phyloP scores from a whole-genome alignment of 53 echinoderm and acorn worm species.

The Luidia sarsii region DNA sequence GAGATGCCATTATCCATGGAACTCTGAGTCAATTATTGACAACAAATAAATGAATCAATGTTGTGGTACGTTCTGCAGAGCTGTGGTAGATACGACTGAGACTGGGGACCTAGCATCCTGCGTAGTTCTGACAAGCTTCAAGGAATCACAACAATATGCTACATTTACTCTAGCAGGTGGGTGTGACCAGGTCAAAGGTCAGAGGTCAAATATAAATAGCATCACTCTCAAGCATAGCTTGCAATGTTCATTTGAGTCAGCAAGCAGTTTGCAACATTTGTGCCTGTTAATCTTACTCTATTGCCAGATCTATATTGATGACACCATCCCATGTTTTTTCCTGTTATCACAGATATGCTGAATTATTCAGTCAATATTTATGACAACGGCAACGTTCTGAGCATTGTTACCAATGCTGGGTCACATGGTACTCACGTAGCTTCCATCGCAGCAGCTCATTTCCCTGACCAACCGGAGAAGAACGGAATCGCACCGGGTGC shows the following conservation, averaged over 20 bases:
- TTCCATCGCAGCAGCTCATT: constrained; percentile 93
- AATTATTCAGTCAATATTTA: constrained; percentile 96
- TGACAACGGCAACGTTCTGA: constrained; percentile 90
- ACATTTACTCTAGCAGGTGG: constrained; percentile 88
- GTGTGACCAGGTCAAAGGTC: neutral
- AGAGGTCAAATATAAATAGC: neutral
- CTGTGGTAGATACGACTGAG: constrained; percentile 86
- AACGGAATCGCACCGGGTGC: constrained; percentile 97
- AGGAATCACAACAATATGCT: constrained; percentile 82
- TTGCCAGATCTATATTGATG: no score
- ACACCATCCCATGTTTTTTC: no score
- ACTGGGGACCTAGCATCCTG: constrained; percentile 81
- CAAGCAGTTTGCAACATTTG: no score
- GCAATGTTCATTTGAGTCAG: no score
- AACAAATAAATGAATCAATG: neutral
- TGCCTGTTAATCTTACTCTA: no score
- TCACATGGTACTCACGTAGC: constrained; percentile 99
- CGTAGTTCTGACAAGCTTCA: constrained; percentile 82
- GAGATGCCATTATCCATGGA: no score
- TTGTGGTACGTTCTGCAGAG: constrained; percentile 53
- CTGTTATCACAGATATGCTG: constrained; percentile 82
- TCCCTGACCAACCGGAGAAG: constrained; percentile 90
- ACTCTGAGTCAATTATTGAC: neutral
- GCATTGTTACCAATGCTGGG: constrained; percentile 94
- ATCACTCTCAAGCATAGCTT: no score